Base-by-base conservation (phyloP, 2,113 vertebrate genomes). In the Pantherophis guttatus region DNA sequence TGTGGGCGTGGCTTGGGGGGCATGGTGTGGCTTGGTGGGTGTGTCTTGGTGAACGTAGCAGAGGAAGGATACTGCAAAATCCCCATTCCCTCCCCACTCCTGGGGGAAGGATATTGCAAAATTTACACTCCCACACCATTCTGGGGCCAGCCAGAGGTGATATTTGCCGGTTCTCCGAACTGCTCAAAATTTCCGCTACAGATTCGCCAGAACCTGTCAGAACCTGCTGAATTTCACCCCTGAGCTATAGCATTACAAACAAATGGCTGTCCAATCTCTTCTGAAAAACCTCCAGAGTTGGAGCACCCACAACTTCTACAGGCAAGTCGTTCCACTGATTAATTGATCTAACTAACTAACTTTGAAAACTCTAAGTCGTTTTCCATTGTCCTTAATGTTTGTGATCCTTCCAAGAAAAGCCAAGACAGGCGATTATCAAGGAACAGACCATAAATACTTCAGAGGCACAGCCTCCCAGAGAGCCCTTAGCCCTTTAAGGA, bases 401-500 rank as follows among this genome's bases (percentile, higher is more conserved):
- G 57, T 54, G 29, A 86, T 59, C 92, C 62, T 87, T 90, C 87
- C 24, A 24, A 44, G 19, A 86, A 53, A 92, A 93, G 29, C 9
- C 86, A 58, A 92, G 7, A 29, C 3, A 89, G 89, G 81, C 23
- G 17, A 33, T 65, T 92, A 26, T 52, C 1, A 39, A 55, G 58
- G 29, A 91, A 93, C 62, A 21, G 59, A n/a, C 75, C 87, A 90
- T 17, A 94, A 93, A 94, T 92, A 91, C 12, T 70, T 26, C 11
- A 50, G 86, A 89, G 29, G 3, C 90, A 90, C 19, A 7, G 50
- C 19, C 11, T 48, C 10, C 53, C 81, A 52, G 54, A 90, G 94
- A 86, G 53, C 33, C 93, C 21, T 19, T 90, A 91, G 53, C n/a
- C 93, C 90, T 90, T 93, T 92, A 93, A 70, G 24, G n/a, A 93